Conservation (phyloP, 2,797 vertebrate species). For the Rousettus madagascariensis region DNA sequence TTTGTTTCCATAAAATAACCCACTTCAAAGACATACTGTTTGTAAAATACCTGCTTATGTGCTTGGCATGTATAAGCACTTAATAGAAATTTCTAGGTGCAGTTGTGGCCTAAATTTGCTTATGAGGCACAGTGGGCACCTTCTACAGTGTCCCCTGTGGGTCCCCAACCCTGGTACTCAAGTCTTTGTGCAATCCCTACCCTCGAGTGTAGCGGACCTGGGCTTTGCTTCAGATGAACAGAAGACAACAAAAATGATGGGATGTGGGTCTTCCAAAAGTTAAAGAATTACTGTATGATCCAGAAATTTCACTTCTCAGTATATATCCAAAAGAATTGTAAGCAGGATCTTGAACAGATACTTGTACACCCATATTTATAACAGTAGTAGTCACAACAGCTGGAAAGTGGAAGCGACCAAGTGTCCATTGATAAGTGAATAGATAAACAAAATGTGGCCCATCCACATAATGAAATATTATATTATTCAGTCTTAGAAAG, state of each 20-base stretch:
- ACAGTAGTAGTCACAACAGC: background rate
- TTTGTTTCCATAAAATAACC: background rate
- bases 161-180: background rate
- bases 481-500: background rate
- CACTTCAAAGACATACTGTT: background rate
- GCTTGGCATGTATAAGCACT: background rate
- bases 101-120: background rate
- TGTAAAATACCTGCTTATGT: background rate
- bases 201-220: background rate
- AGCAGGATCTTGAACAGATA: background rate
- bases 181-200: background rate
- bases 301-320: background rate
- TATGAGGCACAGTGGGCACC: rapidly evolving
- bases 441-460: background rate
- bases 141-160: background rate
- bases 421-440: background rate
- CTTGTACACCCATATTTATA: background rate
- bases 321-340: background rate
- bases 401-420: background rate
- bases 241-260: background rate
- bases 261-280: background rate
- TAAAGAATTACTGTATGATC: background rate
- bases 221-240: background rate
- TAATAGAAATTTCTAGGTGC: background rate
- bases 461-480: background rate